Base-by-base conservation (phyloP, 2,797 vertebrate species). In the Catostomus latipinnis region DNA sequence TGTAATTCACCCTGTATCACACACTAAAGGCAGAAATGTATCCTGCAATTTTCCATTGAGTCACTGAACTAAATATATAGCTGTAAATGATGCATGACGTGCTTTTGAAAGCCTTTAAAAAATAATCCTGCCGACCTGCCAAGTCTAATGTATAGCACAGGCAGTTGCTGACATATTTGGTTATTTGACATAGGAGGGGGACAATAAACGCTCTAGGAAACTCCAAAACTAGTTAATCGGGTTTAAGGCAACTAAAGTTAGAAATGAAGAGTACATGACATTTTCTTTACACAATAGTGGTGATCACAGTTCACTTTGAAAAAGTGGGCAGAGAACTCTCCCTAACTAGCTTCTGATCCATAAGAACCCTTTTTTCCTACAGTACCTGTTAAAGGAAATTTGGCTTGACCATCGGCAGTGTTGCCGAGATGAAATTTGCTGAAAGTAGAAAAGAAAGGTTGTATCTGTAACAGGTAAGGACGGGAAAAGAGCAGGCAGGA, bases 311-410 rank as follows among this genome's bases (percentile, higher is more conserved):
- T 8, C 11, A 46, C 14, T 56, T 9, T 18, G 54, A 18, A 72
- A 12, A 43, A 2, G 57, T 3, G 16, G 12, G 16, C 57, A n/a
- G 58, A 50, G 43, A 58, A 58, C 12, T 6, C 45, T 54, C n/a
- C 62, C 52, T 53, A 63, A 43, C 1, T 3, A 76, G 16, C 34
- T 46, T 16, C 53, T 76, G 56, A 43, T 77, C 65, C 75, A 48
- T 14, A 61, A 61, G 48, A 73, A 22, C 60, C 13, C 22, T 57
- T 0, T 7, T 56, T 58, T 16, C 45, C 45, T 34, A 57, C 12
- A 34, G 8, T 68, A 34, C 50, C 74, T n/a, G 45, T 14, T 68
- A 14, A 67, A 58, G 54, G 56, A 48, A 76, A 54, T 67, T 63
- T 34, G 53, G 45, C 63, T 52, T 78, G 49, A 75, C 61, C 10